Evolutionary conservation across 1,140 invertebrate genomes (phyloP).

Genomic region (Elysia chlorotica): DNA sequence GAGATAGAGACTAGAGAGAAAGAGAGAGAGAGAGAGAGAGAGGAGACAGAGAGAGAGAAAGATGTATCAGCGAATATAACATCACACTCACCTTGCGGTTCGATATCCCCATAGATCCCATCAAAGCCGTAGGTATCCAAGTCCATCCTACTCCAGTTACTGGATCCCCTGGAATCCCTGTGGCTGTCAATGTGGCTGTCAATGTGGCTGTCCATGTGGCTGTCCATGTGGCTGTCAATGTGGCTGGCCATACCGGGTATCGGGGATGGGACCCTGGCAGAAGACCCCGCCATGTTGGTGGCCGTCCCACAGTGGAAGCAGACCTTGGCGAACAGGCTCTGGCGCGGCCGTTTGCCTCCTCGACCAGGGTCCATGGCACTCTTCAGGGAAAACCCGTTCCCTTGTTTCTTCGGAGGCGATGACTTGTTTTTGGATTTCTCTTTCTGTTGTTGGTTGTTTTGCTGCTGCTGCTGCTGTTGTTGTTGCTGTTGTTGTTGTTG

Average conservation of each 20-base stretch:
- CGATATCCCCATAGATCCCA: neutral
- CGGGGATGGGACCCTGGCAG: too few relatives aligned
- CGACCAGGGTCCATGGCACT: too few relatives aligned
- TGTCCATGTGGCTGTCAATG: too few relatives aligned
- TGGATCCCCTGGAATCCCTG: neutral
- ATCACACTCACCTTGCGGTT: neutral
- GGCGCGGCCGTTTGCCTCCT: neutral
- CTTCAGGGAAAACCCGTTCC: too few relatives aligned
- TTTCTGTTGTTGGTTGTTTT: too few relatives aligned
- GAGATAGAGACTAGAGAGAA: neutral
- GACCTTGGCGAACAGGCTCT: conserved; percentile 4
- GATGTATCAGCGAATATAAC: neutral
- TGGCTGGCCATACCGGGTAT: too few relatives aligned
- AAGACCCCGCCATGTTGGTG: too few relatives aligned
- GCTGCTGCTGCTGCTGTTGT: too few relatives aligned
- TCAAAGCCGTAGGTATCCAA: conserved; percentile 10
- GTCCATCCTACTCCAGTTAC: conserved; percentile 7
- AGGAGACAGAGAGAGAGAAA: neutral
- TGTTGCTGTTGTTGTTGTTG: too few relatives aligned
- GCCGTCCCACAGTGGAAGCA: conserved; percentile 12
- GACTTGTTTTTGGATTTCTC: too few relatives aligned
- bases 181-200: neutral
- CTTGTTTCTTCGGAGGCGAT: too few relatives aligned
- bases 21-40: neutral
- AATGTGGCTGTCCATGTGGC: too few relatives aligned